phyloP scores from a whole-genome alignment of 2,888 invertebrate species.

The Pammene aurita region DNA sequence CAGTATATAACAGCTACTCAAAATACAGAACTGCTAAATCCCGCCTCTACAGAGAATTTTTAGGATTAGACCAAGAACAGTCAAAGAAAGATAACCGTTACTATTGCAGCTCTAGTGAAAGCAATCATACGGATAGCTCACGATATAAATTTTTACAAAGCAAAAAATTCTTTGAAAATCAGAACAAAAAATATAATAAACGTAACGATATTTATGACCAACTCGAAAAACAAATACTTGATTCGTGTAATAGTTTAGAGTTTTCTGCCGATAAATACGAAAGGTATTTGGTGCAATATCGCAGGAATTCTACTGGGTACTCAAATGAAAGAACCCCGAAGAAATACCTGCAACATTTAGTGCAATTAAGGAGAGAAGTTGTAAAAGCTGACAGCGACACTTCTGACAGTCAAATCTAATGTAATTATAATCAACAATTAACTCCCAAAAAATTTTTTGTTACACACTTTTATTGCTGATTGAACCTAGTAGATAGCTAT shows the following conservation, averaged over 20 bases:
- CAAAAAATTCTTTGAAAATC: conserved; percentile 51
- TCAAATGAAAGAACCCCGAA: conserved; percentile 70
- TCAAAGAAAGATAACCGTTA: conserved; percentile 11
- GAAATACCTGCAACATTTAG: conserved; percentile 83
- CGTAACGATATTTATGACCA: conserved; percentile 50
- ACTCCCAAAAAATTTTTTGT: too few species aligned
- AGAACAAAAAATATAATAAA: conserved; percentile 46
- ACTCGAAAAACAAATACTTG: conserved; percentile 61
- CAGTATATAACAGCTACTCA: conserved; percentile 57
- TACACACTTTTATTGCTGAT: too few species aligned
- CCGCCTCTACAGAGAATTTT: conserved; percentile 58
- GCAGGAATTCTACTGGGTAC: conserved; percentile 43
- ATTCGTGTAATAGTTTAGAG: conserved; percentile 67
- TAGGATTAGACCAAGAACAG: conserved; percentile 50
- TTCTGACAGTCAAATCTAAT: conserved; percentile 51
- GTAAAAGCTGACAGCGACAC: conserved; percentile 78
- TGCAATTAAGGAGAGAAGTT: conserved; percentile 80
- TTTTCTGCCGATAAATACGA: conserved; percentile 63
- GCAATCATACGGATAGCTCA: conserved; percentile 44
- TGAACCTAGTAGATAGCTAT: too few species aligned
- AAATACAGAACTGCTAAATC: conserved; percentile 56
- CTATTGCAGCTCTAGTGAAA: conserved; percentile 50
- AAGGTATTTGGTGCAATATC: conserved; percentile 56
- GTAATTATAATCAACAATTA: neutral
- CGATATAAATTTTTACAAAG: conserved; percentile 48